These are phyloP conservation scores for Cydia splendana DNA, from an alignment of 1,140 invertebrate genomes.

Conservation along the genomic window DNA sequence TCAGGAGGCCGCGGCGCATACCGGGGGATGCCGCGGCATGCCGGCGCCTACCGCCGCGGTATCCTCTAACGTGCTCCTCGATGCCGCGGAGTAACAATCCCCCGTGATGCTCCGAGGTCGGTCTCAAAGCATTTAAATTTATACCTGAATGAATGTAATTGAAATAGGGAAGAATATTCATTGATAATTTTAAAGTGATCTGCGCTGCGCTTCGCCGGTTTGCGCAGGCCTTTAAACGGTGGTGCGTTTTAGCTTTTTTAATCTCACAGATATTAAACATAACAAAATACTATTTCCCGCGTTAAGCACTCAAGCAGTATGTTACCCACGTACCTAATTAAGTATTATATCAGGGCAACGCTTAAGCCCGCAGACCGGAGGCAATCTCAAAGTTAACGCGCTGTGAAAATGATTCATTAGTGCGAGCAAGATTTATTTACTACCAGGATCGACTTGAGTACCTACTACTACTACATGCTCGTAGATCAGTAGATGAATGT, in stretches of 20 bases:
- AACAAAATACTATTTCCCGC: not conserved
- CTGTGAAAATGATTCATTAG: constrained; percentile 36
- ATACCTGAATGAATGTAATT: too few species aligned
- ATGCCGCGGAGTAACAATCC: too few species aligned
- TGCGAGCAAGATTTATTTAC: constrained; percentile 17
- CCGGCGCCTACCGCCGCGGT: too few species aligned
- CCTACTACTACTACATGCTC: not conserved
- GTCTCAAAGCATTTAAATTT: too few species aligned
- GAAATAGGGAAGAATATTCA: too few species aligned
- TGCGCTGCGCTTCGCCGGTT: too few species aligned
- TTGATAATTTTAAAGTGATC: too few species aligned
- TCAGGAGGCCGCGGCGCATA: too few species aligned
- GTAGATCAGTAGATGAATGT: not conserved
- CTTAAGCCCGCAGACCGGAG: constrained; percentile 24
- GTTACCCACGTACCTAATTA: constrained; percentile 30
- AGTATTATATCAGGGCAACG: constrained; percentile 28
- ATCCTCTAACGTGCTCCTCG: too few species aligned
- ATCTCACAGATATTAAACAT: constrained; percentile 19
- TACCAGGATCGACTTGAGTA: not conserved
- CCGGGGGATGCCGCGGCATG: too few species aligned
- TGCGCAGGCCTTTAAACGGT: too few species aligned
- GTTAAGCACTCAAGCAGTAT: constrained; percentile 3
- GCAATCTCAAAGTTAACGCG: constrained; percentile 29
- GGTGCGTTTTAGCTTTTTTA: constrained; percentile 2
- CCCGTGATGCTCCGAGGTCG: too few species aligned